Evolutionary conservation across 2,113 vertebrate genomes (phyloP), one percentile per base, ranked within the genome.

Genomic region (Pseudopipra pipra): DNA sequence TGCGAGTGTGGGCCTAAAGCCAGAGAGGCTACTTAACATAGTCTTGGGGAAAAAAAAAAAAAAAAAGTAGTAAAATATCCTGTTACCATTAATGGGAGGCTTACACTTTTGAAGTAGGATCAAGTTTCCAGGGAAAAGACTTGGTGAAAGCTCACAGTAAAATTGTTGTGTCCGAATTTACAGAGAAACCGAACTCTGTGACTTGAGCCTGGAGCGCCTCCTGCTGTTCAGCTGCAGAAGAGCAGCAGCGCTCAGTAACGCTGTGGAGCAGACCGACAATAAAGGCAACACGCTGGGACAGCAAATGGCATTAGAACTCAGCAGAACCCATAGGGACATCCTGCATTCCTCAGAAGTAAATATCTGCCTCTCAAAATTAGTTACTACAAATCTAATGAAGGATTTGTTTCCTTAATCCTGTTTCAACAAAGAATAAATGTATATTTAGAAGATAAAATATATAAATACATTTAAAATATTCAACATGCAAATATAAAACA

Each of bases 31-130:
- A 84, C 52, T 91, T 93, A 66, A 73, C 9, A 35, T 31, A 51
- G 58, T 51, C 75, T 18, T 30, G 54, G 30, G 28, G 1, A 11
- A 39, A 16, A 25, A 41, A 56, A 52, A 6, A 49, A 31, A 23
- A 49, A 70, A 41, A 78, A 31, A 21, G 12, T 8, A 43, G 23
- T 14, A 71, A 95, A 86, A 55, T 41, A 86, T 70, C 54, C 55
- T 79, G 72, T 86, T 96, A 84, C 54, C 84, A 77, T 76, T 41
- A 87, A 61, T 51, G 22, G 39, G 28, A 95, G 44, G 82, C 51
- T 86, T 63, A 75, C 6, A 31, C 49, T 93, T 90, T 43, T 74
- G 89, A 95, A 96, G 82, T 35, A 54, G 74, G 73, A 80, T 95
- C 41, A 87, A 55, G 70, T 93, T 86, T 94, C 54, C 37, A 82